These are phyloP conservation scores for Pipistrellus kuhlii DNA, from an alignment of 2,797 vertebrate species.

Conservation along the genomic window DNA sequence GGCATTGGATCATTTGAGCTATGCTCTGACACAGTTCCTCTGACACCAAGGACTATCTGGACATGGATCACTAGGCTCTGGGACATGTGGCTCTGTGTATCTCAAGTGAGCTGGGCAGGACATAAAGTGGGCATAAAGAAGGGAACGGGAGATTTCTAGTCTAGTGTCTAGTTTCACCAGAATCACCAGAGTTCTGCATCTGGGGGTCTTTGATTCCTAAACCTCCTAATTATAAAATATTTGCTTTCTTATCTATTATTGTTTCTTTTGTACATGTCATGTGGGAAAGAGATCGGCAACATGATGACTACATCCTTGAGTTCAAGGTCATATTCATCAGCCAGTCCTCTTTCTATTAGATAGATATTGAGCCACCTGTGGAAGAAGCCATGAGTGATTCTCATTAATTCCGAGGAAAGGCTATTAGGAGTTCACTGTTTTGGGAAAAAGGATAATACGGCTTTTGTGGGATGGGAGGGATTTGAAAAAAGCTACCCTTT, in stretches of 20 bases:
- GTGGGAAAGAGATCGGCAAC: background rate
- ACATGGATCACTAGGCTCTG: background rate
- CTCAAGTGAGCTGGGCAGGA: background rate
- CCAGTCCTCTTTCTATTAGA: background rate
- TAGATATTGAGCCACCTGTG: background rate
- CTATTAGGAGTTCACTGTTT: background rate
- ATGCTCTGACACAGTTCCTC: background rate
- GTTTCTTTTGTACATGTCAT: background rate
- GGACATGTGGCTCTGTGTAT: accelerated
- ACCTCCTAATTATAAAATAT: background rate
- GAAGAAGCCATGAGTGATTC: background rate
- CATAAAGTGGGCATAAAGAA: background rate
- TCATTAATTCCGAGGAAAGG: slow-evolving; percentile 10
- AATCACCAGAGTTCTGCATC: background rate
- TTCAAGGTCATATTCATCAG: background rate
- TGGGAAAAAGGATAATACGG: background rate
- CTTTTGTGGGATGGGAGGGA: background rate
- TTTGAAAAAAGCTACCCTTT: background rate
- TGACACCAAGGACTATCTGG: background rate
- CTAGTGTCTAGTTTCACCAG: no score
- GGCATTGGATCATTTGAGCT: background rate
- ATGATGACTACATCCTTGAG: background rate
- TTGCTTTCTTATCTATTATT: slow-evolving; percentile 3
- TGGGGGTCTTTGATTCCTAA: background rate
- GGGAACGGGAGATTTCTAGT: background rate